Evolutionary conservation across 2,113 vertebrate species (phyloP), one percentile per base, ranked within the genome.

Genomic region (Amblyopsis rosae): DNA sequence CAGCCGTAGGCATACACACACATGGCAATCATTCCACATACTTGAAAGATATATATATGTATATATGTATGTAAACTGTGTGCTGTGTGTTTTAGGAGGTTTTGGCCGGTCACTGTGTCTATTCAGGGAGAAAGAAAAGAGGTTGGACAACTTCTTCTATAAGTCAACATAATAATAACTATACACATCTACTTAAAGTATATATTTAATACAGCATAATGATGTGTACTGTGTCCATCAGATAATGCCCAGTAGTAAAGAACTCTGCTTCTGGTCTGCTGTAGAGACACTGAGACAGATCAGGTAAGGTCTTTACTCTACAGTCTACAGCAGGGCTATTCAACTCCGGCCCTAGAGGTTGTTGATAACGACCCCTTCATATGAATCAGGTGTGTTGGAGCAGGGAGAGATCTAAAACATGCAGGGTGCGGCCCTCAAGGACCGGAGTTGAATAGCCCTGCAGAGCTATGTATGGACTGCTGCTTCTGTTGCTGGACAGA

Each of bases 261-360:
- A 99, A 0, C 91, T 91, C 76, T 98, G 96, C 80, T 99, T 96
- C 87, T 90, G 94, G 49, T 95, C 95, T 49, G 96, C 98, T 48
- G 93, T 99, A 15, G 97, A 99, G 84, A 96, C 95, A 46, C 92
- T 99, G 48, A 97, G 99, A 75, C 97, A 98, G 86, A 98, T 99
- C 91, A 98, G 98, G 97, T 98, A 63, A 19, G 19, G 59, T 10
- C 12, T 13, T 33, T 8, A n/a, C 6, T n/a, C n/a, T 55, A 55
- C 13, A 16, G 5, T 19, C 19, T 19, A 19, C 19, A 19, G 19
- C 19, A 19, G 19, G 19, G 19, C 1, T 19, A 19, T 19, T 19
- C 19, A 19, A 19, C 19, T 19, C 19, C 19, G 19, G 46, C 51
- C 51, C 48, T 8, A n/a, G 51, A 12, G 11, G 10, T 19, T 19